Percentiles rank a stretch among this genome's conserved stretches.
Conservation (phyloP, 2,797 vertebrate genomes). For the Alosa sapidissima region DNA sequence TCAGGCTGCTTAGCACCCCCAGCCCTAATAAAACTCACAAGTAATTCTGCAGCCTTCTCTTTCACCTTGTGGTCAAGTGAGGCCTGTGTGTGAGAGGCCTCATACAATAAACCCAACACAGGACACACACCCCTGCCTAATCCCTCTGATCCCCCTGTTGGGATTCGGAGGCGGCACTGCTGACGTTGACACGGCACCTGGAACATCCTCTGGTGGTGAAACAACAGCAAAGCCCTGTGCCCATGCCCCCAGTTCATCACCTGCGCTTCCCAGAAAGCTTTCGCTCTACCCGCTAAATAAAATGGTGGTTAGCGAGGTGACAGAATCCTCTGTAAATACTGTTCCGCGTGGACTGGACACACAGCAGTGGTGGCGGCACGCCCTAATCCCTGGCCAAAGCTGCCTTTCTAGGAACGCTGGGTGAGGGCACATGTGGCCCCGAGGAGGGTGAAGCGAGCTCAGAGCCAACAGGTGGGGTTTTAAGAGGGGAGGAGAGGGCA, state of each 20-base stretch:
- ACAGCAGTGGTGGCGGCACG: conserved; percentile 1
- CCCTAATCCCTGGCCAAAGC: conserved; percentile 56
- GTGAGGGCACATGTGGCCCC: no score
- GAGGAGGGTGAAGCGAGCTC: background rate
- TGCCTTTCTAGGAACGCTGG: conserved; percentile 66
- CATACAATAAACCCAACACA: background rate
- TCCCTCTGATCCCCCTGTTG: background rate
- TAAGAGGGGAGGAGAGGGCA: conserved; percentile 55
- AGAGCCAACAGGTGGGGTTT: conserved; percentile 66
- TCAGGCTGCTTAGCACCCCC: background rate
- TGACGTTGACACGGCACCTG: background rate
- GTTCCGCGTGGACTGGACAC: background rate
- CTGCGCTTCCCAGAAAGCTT: conserved; percentile 64
- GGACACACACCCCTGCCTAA: background rate
- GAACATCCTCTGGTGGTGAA: background rate
- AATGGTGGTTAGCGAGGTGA: conserved; percentile 37
- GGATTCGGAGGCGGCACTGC: background rate
- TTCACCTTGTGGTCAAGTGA: background rate
- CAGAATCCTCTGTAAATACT: conserved; percentile 53
- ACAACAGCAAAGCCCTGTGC: background rate
- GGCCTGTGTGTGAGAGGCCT: background rate
- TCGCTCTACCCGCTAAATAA: conserved; percentile 48
- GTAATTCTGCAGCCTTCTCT: background rate
- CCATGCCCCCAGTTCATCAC: conserved; percentile 40
- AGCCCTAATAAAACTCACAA: background rate